Evolutionary conservation across 2,888 invertebrate species (phyloP).

Genomic region (Eupithecia tripunctaria): DNA sequence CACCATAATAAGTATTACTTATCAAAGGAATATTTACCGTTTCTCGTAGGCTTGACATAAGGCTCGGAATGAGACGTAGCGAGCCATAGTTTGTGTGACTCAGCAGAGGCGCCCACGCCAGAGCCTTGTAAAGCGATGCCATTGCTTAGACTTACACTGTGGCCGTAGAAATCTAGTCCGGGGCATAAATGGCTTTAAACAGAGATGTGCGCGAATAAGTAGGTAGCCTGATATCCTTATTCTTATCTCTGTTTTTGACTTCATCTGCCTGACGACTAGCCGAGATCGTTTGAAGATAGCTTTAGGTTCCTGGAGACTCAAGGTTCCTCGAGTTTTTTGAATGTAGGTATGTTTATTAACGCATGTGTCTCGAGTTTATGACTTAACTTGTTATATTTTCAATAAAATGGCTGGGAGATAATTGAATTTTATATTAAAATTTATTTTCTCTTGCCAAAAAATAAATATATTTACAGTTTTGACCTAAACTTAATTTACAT

Average conservation of each 20-base stretch:
- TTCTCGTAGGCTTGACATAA: constrained; percentile 19
- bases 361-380: neutral
- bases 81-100: constrained; percentile 63
- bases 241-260: neutral
- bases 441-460: too few species aligned
- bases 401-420: neutral
- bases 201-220: neutral
- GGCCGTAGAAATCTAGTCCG: neutral
- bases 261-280: neutral
- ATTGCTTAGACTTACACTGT: neutral
- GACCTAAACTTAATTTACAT: too few species aligned
- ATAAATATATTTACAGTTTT: too few species aligned
- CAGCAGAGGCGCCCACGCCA: constrained; percentile 73
- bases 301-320: neutral
- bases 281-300: neutral
- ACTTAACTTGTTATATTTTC: neutral
- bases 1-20: constrained; percentile 33
- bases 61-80: constrained; percentile 17
- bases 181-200: neutral
- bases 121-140: constrained; percentile 7
- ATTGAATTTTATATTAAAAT: neutral
- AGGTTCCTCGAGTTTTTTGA: neutral
- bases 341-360: neutral
- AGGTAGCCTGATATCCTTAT: neutral
- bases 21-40: constrained; percentile 26